Conservation (phyloP, 2,113 vertebrate species). For the Poeciliopsis occidentalis region DNA sequence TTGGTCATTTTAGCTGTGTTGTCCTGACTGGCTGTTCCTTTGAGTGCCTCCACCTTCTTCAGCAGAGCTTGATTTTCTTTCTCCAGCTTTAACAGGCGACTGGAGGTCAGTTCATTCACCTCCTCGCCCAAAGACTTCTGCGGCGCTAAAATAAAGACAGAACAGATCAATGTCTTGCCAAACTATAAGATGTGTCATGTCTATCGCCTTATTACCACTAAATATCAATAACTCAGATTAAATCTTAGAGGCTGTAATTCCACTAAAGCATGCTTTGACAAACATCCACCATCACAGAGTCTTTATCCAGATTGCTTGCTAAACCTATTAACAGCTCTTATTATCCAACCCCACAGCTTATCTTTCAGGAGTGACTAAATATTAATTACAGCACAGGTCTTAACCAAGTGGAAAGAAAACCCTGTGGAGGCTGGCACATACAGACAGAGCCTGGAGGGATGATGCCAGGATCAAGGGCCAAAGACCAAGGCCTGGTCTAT, state of each 20-base stretch:
- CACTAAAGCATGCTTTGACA: slow-evolving; percentile 51
- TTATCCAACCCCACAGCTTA: slow-evolving; percentile 64
- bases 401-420: slow-evolving; percentile 66
- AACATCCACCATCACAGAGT: slow-evolving; percentile 44
- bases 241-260: slow-evolving; percentile 29
- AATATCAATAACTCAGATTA: background rate
- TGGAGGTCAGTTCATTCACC: slow-evolving; percentile 94
- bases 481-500: slow-evolving; percentile 8
- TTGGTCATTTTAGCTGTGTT: slow-evolving; percentile 83
- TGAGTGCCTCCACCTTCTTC: slow-evolving; percentile 92
- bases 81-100: slow-evolving; percentile 92
- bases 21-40: slow-evolving; percentile 78
- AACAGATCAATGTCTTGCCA: background rate
- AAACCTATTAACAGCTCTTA: slow-evolving; percentile 69
- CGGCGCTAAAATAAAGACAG: slow-evolving; percentile 76
- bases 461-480: slow-evolving; percentile 22
- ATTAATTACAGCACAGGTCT: slow-evolving; percentile 71
- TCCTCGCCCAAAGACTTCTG: slow-evolving; percentile 96
- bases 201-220: background rate
- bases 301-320: slow-evolving; percentile 66
- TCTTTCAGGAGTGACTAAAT: slow-evolving; percentile 63
- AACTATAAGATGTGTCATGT: background rate
- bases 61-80: slow-evolving; percentile 96
- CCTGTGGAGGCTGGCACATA: slow-evolving; percentile 36
- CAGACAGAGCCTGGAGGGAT: slow-evolving; percentile 1